phyloP scores from a whole-genome alignment of 2,113 vertebrate species.

The Sphaerodactylus townsendi region DNA sequence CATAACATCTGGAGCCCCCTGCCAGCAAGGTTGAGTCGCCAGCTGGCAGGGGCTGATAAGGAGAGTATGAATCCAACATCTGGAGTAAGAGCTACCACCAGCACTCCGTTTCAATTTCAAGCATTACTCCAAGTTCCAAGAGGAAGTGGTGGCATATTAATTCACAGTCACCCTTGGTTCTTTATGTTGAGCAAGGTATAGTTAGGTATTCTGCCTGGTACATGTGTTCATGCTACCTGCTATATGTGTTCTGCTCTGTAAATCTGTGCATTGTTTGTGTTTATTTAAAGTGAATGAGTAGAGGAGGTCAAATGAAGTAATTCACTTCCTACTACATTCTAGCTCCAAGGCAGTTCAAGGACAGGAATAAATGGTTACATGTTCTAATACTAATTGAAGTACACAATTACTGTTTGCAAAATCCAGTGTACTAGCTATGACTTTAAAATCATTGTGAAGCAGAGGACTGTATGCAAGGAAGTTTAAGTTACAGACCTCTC shows the following conservation, averaged over 20 bases:
- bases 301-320: not conserved
- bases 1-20: too few species aligned
- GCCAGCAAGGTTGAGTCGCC: too few species aligned
- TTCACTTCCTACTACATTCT: not conserved
- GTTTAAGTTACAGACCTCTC: not conserved
- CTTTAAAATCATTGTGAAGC: not conserved
- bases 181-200: too few species aligned
- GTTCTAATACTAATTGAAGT: too few species aligned
- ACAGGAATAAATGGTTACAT: not conserved
- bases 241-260: not conserved
- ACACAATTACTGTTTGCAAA: not conserved
- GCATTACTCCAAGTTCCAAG: too few species aligned
- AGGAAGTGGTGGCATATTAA: too few species aligned
- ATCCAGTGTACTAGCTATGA: not conserved
- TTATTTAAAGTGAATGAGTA: not conserved
- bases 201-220: not conserved
- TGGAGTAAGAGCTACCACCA: too few species aligned
- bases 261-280: not conserved
- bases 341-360: not conserved
- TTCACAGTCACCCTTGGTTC: too few species aligned
- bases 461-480: not conserved
- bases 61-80: too few species aligned
- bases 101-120: too few species aligned
- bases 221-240: too few species aligned
- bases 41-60: too few species aligned